Conservation (phyloP, 2,113 vertebrate species). For the Limnothrissa miodon region DNA sequence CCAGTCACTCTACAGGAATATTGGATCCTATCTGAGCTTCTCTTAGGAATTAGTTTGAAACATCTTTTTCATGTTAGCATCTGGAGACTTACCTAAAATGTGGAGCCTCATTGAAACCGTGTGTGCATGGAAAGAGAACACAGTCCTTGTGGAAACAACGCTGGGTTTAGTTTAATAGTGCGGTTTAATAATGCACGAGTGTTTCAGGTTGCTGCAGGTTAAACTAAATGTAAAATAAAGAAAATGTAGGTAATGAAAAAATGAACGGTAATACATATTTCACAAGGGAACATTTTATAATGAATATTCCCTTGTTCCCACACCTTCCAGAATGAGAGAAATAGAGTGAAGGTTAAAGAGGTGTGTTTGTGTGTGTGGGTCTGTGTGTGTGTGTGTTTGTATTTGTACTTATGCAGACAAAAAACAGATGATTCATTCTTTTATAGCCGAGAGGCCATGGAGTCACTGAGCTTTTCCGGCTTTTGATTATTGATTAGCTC, state of each 20-base stretch:
- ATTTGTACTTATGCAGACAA: background rate
- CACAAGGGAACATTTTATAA: background rate
- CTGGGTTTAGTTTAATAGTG: background rate
- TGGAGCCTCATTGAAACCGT: background rate
- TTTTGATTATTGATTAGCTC: background rate
- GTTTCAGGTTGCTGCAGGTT: background rate
- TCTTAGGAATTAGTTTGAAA: background rate
- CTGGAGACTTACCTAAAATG: background rate
- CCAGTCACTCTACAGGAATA: background rate
- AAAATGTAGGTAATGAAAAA: background rate
- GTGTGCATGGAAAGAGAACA: constrained; percentile 9
- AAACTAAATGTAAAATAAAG: background rate
- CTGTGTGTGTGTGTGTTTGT: background rate
- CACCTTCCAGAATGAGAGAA: background rate
- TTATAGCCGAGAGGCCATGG: background rate
- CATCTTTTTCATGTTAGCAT: background rate
- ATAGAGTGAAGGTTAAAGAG: background rate
- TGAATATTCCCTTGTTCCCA: background rate
- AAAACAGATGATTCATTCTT: background rate
- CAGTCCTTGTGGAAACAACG: background rate
- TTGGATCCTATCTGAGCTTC: background rate
- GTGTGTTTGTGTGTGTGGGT: background rate
- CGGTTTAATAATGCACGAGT: background rate
- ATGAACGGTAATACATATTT: background rate
- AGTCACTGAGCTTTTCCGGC: background rate